phyloP scores from a whole-genome alignment of 2,797 vertebrate genomes.

The Philypnodon macrostomus region DNA sequence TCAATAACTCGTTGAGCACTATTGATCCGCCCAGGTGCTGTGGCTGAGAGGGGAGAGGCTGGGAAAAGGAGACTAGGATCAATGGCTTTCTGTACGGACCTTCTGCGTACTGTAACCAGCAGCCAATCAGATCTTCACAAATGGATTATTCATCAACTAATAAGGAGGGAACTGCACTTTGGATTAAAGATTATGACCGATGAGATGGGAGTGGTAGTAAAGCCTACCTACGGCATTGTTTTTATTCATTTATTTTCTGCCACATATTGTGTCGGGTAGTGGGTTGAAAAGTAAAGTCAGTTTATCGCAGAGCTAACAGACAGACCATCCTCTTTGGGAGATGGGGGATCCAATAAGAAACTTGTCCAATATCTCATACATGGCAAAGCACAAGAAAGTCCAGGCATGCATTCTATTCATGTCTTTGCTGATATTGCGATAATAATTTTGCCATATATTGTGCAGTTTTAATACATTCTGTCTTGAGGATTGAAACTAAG shows the following conservation, averaged over 20 bases:
- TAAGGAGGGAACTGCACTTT: conserved; percentile 21
- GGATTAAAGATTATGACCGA: conserved; percentile 10
- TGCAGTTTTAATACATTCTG: too few relatives aligned
- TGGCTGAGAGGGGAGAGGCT: conserved; percentile 35
- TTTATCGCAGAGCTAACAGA: too few relatives aligned
- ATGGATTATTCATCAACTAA: conserved; percentile 65
- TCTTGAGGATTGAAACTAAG: too few relatives aligned
- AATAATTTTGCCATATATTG: too few relatives aligned
- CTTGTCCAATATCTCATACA: too few relatives aligned
- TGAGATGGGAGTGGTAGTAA: conserved; percentile 7
- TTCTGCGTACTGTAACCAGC: conserved; percentile 56
- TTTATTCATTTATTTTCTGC: conserved; percentile 8
- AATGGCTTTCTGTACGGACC: conserved; percentile 52
- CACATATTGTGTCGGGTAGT: background rate
- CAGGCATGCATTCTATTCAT: too few relatives aligned
- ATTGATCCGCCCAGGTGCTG: conserved; percentile 67
- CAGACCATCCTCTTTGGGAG: too few relatives aligned
- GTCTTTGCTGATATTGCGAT: too few relatives aligned
- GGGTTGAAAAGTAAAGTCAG: background rate
- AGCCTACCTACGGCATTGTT: background rate
- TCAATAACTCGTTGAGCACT: conserved; percentile 78
- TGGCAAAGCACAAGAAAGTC: too few relatives aligned
- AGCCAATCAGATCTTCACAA: conserved; percentile 54
- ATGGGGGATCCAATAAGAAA: too few relatives aligned
- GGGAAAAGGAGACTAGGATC: conserved; percentile 58